phyloP scores from a whole-genome alignment of 1,140 invertebrate genomes.

The Camponotus vicinus region DNA sequence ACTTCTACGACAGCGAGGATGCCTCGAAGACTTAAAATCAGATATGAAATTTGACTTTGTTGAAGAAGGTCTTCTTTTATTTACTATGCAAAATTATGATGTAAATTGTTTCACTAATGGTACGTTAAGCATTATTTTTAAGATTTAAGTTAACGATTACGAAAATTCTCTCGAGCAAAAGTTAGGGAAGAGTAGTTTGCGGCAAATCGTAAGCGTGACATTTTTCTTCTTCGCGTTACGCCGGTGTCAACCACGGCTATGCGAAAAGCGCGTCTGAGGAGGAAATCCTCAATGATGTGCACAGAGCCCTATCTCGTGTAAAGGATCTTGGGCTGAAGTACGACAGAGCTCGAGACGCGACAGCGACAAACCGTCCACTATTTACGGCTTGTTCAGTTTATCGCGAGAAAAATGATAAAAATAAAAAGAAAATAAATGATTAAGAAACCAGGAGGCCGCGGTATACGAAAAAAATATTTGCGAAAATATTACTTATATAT shows the following conservation, averaged over 20 bases:
- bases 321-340: slow-evolving; percentile 52
- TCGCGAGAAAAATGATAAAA: slow-evolving; percentile 36
- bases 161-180: slow-evolving; percentile 41
- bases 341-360: slow-evolving; percentile 53
- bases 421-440: background rate
- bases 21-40: slow-evolving; percentile 43
- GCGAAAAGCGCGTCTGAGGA: slow-evolving; percentile 38
- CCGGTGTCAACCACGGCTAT: slow-evolving; percentile 37
- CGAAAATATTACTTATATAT: background rate
- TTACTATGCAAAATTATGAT: slow-evolving; percentile 23
- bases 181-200: background rate
- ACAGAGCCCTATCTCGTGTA: slow-evolving; percentile 57
- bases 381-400: slow-evolving; percentile 53
- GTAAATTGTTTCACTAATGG: slow-evolving; percentile 11
- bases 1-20: background rate
- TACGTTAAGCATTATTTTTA: slow-evolving; percentile 7
- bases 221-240: slow-evolving; percentile 45
- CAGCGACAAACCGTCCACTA: slow-evolving; percentile 65
- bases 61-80: background rate
- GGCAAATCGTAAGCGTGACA: slow-evolving; percentile 33
- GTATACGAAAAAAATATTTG: background rate
- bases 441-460: background rate
- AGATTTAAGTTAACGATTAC: slow-evolving; percentile 13
- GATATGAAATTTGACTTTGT: slow-evolving; percentile 52
- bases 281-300: slow-evolving; percentile 70